Conservation (phyloP, 2,888 invertebrate species). For the Stegana nigrithorax region DNA sequence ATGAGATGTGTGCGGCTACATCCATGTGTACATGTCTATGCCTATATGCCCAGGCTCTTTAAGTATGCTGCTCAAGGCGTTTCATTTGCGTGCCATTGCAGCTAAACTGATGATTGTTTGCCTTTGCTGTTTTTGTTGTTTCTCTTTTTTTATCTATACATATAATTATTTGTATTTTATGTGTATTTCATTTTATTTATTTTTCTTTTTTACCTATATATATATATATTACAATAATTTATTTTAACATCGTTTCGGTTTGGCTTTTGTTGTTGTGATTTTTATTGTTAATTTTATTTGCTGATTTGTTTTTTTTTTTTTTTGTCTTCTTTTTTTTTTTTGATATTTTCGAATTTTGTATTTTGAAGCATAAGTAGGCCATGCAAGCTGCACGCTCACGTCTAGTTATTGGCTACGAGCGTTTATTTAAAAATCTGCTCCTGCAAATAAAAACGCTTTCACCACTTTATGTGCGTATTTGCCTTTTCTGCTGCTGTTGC, state of each 20-base stretch:
- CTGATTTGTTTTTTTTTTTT: not conserved
- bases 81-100: conserved; percentile 5
- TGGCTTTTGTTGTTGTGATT: not conserved
- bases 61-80: conserved; percentile 11
- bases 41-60: conserved; percentile 1
- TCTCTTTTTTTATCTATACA: too few species aligned
- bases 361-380: conserved; percentile 11
- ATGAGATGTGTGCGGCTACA: too few species aligned
- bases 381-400: conserved; percentile 19
- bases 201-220: too few species aligned
- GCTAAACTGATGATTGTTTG: too few species aligned
- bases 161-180: too few species aligned
- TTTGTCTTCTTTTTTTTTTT: not conserved
- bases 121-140: too few species aligned
- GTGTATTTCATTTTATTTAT: too few species aligned
- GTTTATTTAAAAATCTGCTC: not conserved
- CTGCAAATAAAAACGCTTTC: conserved; percentile 8
- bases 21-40: too few species aligned
- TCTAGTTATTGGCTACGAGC: not conserved
- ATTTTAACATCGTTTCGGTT: not conserved
- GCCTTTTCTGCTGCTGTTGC: not conserved
- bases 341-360: not conserved
- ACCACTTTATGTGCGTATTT: not conserved
- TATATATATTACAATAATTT: too few species aligned
- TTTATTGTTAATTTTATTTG: too few species aligned